These are phyloP conservation scores for Corynorhinus townsendii DNA, from an alignment of 2,113 vertebrate genomes.

Conservation along the genomic window DNA sequence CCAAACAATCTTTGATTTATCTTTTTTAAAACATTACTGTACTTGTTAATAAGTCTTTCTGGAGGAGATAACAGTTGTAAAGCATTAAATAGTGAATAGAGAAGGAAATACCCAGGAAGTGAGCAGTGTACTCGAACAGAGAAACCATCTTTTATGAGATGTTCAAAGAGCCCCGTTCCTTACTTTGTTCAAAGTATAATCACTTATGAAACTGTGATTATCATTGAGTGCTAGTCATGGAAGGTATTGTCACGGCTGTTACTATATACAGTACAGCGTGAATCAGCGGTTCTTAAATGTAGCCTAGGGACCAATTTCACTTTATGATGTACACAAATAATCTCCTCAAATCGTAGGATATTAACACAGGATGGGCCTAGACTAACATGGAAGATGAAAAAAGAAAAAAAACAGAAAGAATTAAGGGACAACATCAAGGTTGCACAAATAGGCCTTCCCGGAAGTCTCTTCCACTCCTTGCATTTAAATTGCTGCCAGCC, in stretches of 20 bases:
- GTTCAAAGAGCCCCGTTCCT: not conserved
- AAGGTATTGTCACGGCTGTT: not conserved
- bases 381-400: not conserved
- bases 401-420: not conserved
- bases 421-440: not conserved
- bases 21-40: not conserved
- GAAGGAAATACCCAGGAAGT: not conserved
- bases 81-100: not conserved
- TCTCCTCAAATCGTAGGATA: not conserved
- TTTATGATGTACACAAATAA: slow-evolving; percentile 34
- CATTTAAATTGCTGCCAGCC: not conserved
- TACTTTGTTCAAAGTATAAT: not conserved
- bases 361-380: not conserved
- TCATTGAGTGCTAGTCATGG: not conserved
- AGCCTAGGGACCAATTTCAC: not conserved
- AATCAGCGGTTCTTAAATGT: slow-evolving; percentile 31
- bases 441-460: not conserved
- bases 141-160: no score
- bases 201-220: not conserved
- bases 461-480: not conserved
- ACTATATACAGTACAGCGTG: not conserved
- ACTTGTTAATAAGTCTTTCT: slow-evolving; percentile 24
- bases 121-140: not conserved
- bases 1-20: slow-evolving; percentile 55
- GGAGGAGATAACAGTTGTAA: not conserved